A percentile compares a stretch with the other conserved stretches of the same genome.
Evolutionary conservation across 2,113 vertebrate species (phyloP).

Genomic region (Eudyptes chrysolophus): DNA sequence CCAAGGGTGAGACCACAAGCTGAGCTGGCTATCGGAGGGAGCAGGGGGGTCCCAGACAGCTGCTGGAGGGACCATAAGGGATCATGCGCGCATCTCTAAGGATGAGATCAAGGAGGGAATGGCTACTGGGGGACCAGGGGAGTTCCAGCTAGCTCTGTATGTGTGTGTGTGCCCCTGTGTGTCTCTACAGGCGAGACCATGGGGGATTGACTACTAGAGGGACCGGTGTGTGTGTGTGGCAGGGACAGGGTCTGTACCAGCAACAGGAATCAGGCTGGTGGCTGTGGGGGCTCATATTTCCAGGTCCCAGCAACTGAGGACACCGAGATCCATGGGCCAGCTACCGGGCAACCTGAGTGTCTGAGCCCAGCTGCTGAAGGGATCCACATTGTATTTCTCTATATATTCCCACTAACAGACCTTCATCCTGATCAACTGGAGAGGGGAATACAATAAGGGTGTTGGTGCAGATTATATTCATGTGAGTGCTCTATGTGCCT

Average conservation of each 20-base stretch:
- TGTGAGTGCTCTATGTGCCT: neutral
- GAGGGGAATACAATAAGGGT: neutral
- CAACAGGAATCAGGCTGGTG: neutral
- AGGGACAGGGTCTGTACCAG: neutral
- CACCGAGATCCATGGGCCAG: neutral
- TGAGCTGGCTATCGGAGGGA: neutral
- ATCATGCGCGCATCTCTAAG: neutral
- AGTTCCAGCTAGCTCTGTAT: neutral
- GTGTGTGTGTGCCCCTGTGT: neutral
- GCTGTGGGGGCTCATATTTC: neutral
- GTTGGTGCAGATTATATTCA: neutral
- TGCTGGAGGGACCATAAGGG: neutral
- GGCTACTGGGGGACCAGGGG: neutral
- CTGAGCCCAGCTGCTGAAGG: neutral
- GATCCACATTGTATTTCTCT: neutral
- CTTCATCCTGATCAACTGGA: neutral
- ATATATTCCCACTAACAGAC: neutral
- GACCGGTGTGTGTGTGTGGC: neutral
- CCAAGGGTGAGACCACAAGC: neutral
- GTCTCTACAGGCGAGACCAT: neutral
- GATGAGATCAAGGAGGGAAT: neutral
- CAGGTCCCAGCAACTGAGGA: neutral
- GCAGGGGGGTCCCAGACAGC: neutral
- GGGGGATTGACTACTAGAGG: neutral
- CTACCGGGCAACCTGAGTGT: neutral